phyloP scores from a whole-genome alignment of 2,113 vertebrate species.

The Sterrhoptilus dennistouni region DNA sequence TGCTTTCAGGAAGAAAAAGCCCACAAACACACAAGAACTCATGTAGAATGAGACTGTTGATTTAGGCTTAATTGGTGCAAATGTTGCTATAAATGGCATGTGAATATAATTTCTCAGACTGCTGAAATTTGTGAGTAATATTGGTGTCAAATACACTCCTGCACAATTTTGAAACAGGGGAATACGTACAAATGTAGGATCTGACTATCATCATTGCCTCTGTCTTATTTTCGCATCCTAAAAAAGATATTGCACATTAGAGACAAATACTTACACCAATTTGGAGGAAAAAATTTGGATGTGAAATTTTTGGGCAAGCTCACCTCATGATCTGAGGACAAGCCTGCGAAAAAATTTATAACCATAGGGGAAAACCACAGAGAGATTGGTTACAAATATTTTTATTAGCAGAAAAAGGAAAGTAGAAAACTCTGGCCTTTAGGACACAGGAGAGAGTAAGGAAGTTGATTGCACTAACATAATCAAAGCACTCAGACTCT shows the following conservation, averaged over 20 bases:
- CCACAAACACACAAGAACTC: not conserved
- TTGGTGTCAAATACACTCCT: not conserved
- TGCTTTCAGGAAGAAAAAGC: not conserved
- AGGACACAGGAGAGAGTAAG: not conserved
- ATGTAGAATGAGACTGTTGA: not conserved
- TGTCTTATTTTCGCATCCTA: not conserved
- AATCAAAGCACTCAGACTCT: not conserved
- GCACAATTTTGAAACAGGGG: not conserved
- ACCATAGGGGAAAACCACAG: not conserved
- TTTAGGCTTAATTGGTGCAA: not conserved
- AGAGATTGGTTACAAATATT: not conserved
- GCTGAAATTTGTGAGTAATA: not conserved
- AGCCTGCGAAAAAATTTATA: not conserved
- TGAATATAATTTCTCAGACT: not conserved
- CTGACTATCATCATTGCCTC: not conserved
- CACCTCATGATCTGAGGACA: not conserved
- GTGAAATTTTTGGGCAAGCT: not conserved
- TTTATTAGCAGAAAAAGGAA: not conserved
- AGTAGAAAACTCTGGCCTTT: constrained; percentile 10
- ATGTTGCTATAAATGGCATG: not conserved
- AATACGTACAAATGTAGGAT: not conserved
- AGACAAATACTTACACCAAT: not conserved
- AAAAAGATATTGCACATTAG: not conserved
- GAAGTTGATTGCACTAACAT: not conserved
- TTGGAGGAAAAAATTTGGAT: not conserved